Base-by-base conservation (phyloP, 2,113 vertebrate genomes). In the Eclectus roratus region DNA sequence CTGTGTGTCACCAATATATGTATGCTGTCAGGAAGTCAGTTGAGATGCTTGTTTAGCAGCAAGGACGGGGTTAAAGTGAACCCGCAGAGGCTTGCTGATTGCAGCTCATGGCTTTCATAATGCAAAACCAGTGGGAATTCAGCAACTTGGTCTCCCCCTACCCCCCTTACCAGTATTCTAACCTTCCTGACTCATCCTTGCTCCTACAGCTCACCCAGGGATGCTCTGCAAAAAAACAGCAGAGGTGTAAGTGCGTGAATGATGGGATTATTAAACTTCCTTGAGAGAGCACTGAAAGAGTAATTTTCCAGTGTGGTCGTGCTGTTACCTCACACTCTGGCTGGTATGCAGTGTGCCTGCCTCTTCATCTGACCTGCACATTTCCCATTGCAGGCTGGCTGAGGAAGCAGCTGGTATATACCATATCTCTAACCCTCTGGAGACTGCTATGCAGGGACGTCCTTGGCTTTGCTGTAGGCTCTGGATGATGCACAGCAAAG, bases 51-150 rank as follows among this genome's bases (percentile, higher is more conserved):
- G 20, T 43, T 83, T 24, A 52, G 29, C 82, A 68, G 94, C 66
- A 44, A 76, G 61, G 77, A 92, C 21, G 17, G 95, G 92, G 96
- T 97, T 96, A 96, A 97, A 94, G 76, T 3, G 1, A 85, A 28
- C 76, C 58, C 11, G 1, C 7, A 49, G 71, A 85, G 74, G 56
- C 91, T 93, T 91, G 52, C 92, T 94, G 94, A 81, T 94, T 79
- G 74, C 92, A 79, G 88, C 90, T 97, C 72, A 29, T 78, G 88
- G 90, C 93, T 96, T 96, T 95, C 95, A 92, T 94, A 95, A 95
- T 88, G 89, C 60, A 88, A 78, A 93, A 41, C 83, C 46, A 27
- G 50, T 96, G 89, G 96, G 97, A 96, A 96, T 94, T 94, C 46
- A 81, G 93, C 77, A 7, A 89, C 85, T 80, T 68, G 56, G 0